phyloP scores from a whole-genome alignment of 2,888 invertebrate species.

The Boloria selene region DNA sequence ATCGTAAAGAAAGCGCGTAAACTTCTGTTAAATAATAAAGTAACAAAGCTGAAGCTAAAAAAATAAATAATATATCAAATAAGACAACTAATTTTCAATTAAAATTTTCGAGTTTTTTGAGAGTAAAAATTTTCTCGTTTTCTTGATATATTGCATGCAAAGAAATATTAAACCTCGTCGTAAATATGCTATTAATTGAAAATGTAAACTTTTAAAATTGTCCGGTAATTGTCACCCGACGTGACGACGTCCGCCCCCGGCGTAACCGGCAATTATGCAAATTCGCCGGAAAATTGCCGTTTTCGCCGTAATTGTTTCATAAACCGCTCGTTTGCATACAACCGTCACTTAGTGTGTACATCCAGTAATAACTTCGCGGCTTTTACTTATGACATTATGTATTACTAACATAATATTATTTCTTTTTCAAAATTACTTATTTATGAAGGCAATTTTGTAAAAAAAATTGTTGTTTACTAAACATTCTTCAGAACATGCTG shows the following conservation, averaged over 20 bases:
- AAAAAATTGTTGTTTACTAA: too few relatives aligned
- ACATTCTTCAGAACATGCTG: too few relatives aligned
- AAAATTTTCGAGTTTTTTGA: too few relatives aligned
- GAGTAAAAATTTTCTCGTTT: not conserved
- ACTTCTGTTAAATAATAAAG: too few relatives aligned
- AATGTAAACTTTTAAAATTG: constrained; percentile 42
- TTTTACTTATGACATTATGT: constrained; percentile 9
- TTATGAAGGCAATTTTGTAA: not conserved
- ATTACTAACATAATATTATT: constrained; percentile 18
- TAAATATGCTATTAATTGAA: constrained; percentile 40
- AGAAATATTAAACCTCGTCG: constrained; percentile 20
- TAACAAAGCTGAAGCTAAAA: too few relatives aligned
- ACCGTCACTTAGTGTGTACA: constrained; percentile 29
- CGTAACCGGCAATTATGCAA: constrained; percentile 72
- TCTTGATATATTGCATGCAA: constrained; percentile 8
- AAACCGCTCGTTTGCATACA: constrained; percentile 29
- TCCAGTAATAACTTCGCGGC: constrained; percentile 4
- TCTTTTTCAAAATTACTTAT: not conserved
- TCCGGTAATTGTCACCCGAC: constrained; percentile 56
- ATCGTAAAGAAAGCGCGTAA: too few relatives aligned
- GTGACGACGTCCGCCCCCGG: constrained; percentile 51
- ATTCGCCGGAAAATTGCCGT: constrained; percentile 67
- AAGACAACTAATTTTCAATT: too few relatives aligned
- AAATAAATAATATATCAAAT: too few relatives aligned
- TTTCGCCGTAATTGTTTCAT: constrained; percentile 42